Evolutionary conservation across 1,140 invertebrate genomes (phyloP).

Genomic region (Hyles vespertilio): DNA sequence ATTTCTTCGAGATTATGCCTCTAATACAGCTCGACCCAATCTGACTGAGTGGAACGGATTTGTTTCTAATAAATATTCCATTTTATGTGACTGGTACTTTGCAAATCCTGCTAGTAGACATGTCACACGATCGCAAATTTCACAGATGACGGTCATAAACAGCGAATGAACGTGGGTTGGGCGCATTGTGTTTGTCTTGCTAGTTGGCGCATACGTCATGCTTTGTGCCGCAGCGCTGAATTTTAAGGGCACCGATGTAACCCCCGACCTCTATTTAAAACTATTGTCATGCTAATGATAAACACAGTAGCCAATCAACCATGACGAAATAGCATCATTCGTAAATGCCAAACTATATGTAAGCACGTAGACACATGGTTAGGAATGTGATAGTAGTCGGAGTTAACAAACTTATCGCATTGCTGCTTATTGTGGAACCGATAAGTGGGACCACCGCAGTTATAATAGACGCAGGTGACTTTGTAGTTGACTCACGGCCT

Average conservation of each 20-base stretch:
- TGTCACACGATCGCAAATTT: constrained; percentile 40
- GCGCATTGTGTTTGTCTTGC: constrained; percentile 48
- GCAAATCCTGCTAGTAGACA: constrained; percentile 16
- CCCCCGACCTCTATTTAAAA: constrained; percentile 49
- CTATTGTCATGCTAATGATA: constrained; percentile 59
- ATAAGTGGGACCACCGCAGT: constrained; percentile 19
- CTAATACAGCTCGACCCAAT: constrained; percentile 17
- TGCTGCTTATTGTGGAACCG: constrained; percentile 6
- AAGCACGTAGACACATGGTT: not conserved
- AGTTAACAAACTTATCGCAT: constrained; percentile 7
- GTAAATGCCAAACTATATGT: not conserved
- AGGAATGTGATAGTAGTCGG: no score
- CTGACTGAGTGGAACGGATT: constrained; percentile 29
- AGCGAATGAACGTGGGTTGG: constrained; percentile 50
- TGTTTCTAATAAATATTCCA: constrained; percentile 1
- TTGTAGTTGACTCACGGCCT: constrained; percentile 19
- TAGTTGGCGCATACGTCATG: constrained; percentile 29
- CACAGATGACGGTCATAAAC: constrained; percentile 45
- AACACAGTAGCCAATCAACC: constrained; percentile 36
- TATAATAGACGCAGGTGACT: constrained; percentile 6
- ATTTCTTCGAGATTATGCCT: constrained; percentile 34
- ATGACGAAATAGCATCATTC: constrained; percentile 23
- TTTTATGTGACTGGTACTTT: constrained; percentile 1
- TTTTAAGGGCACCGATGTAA: constrained; percentile 54
- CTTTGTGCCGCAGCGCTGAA: constrained; percentile 26